These are phyloP conservation scores for Dryobota labecula DNA, from an alignment of 2,888 invertebrate species.

Conservation along the genomic window DNA sequence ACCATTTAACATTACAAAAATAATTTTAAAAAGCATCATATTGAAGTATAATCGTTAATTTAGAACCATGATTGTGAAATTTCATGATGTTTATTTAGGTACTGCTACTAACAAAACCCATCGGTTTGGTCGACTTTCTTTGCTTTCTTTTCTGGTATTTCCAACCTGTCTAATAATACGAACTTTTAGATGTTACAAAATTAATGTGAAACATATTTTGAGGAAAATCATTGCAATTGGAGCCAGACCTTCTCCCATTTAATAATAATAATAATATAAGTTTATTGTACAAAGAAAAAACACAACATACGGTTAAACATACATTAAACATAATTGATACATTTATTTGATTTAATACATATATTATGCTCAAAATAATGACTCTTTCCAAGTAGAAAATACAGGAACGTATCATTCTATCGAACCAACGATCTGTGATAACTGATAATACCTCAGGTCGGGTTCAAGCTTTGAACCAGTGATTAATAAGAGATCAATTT, in stretches of 20 bases:
- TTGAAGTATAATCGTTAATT: not conserved
- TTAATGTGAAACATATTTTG: not conserved
- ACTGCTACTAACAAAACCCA: not conserved
- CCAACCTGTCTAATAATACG: no score
- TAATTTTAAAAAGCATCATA: no score
- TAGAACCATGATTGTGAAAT: not conserved
- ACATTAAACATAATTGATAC: no score
- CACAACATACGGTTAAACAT: no score
- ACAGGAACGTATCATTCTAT: not conserved
- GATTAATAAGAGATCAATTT: conserved; percentile 14
- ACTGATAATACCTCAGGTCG: not conserved
- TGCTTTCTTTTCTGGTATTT: no score
- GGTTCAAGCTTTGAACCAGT: not conserved
- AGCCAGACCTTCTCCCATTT: no score
- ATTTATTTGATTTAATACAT: no score
- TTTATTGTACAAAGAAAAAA: no score
- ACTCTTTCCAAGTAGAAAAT: not conserved
- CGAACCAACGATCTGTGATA: not conserved
- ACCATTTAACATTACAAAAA: no score
- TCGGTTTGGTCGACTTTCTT: not conserved
- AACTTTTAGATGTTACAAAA: no score
- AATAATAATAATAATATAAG: no score
- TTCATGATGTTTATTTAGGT: not conserved
- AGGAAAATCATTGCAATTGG: not conserved
- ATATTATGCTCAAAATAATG: not conserved